These are phyloP conservation scores for Zoanthus solanderi DNA, from an alignment of 92 coral and sea anemone species.

Conservation along the genomic window DNA sequence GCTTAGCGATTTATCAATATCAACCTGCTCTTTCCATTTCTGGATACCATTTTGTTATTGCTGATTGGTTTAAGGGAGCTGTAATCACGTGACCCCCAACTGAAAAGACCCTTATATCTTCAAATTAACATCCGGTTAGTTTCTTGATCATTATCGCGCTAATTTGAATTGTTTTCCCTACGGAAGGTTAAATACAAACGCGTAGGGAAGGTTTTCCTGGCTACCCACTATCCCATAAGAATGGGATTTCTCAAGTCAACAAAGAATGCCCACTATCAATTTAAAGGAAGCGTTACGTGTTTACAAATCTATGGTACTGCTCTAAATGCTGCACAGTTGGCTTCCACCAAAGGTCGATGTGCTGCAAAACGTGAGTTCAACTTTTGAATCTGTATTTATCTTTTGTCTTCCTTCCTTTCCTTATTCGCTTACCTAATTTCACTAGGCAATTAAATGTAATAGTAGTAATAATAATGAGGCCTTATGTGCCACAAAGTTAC, in stretches of 20 bases:
- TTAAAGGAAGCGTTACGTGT: constrained; percentile 77
- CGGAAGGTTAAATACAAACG: constrained; percentile 48
- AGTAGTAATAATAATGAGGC: too few species aligned
- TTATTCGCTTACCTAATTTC: too few species aligned
- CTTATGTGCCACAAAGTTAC: too few species aligned
- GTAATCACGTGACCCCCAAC: too few species aligned
- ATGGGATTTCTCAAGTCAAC: constrained; percentile 58
- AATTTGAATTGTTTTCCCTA: background rate
- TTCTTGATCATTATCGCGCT: background rate
- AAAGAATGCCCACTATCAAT: constrained; percentile 32
- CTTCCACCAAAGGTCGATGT: constrained; percentile 63
- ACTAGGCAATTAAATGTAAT: too few species aligned
- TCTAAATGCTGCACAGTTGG: constrained; percentile 54
- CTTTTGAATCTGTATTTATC: too few species aligned
- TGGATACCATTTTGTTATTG: too few species aligned
- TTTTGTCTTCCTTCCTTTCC: background rate
- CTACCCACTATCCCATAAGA: constrained; percentile 72
- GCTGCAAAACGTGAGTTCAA: constrained; percentile 66
- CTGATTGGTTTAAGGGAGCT: too few species aligned
- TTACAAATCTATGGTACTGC: constrained; percentile 76
- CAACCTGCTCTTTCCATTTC: too few species aligned
- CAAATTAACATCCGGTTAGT: background rate
- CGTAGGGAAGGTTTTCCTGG: constrained; percentile 63
- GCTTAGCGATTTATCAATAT: too few species aligned
- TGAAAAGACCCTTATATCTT: background rate